Evolutionary conservation across 2,888 invertebrate genomes (phyloP).

Genomic region (Oligia strigilis): DNA sequence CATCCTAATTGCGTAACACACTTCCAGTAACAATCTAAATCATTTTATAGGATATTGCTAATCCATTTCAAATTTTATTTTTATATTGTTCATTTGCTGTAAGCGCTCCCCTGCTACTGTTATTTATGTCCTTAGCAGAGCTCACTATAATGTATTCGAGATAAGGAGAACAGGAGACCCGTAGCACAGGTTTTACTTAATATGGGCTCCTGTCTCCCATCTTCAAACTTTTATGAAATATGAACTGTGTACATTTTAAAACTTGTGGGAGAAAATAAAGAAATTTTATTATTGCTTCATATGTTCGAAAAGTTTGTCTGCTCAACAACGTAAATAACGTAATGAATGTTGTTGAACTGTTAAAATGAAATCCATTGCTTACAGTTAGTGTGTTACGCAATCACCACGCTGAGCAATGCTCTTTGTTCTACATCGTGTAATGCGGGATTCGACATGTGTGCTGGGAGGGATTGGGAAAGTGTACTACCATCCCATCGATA

Average conservation of each 20-base stretch:
- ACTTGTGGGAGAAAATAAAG: no score
- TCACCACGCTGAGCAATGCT: background rate
- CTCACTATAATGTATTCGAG: no score
- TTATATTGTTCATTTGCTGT: no score
- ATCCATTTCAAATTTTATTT: background rate
- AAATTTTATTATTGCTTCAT: no score
- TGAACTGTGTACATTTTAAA: no score
- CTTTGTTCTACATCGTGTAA: background rate
- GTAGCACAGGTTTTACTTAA: no score
- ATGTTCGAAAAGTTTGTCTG: background rate
- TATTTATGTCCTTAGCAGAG: no score
- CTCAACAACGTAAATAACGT: background rate
- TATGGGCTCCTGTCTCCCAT: no score
- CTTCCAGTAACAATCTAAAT: background rate
- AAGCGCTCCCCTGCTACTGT: no score
- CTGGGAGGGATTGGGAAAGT: background rate
- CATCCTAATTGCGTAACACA: background rate
- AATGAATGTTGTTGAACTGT: background rate
- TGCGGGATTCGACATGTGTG: conserved; percentile 51
- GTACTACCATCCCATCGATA: conserved; percentile 52
- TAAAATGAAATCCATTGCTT: background rate
- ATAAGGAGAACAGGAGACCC: no score
- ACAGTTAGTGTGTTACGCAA: background rate
- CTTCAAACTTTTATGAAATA: no score
- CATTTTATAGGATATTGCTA: background rate